These are phyloP conservation scores for Morus bassanus DNA, from an alignment of 2,797 vertebrate genomes.

Conservation along the genomic window DNA sequence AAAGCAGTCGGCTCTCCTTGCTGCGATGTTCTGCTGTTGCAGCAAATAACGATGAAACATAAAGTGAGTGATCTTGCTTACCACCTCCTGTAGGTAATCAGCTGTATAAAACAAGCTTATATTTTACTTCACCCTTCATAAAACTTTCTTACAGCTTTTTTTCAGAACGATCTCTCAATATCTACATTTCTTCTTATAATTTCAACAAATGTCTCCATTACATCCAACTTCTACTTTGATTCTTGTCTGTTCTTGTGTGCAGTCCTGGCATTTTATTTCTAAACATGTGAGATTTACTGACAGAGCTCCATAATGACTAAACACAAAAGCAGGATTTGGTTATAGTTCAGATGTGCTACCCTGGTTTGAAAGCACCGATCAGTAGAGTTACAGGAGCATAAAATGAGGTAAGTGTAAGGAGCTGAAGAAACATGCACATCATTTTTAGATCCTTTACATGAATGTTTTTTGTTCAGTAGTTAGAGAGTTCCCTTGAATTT, in stretches of 20 bases:
- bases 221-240: not conserved
- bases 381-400: not conserved
- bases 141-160: not conserved
- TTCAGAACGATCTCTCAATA: not conserved
- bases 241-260: not conserved
- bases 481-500: not conserved
- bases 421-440: not conserved
- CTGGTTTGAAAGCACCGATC: not conserved
- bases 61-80: not conserved
- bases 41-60: not conserved
- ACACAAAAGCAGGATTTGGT: not conserved
- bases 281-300: not conserved
- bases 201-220: not conserved
- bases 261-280: not conserved
- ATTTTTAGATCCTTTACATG: not conserved
- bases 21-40: not conserved
- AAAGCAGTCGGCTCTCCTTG: not conserved
- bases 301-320: not conserved
- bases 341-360: not conserved
- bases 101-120: not conserved
- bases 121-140: not conserved
- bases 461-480: not conserved
- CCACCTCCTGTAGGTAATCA: not conserved
- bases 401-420: slow-evolving; percentile 35
- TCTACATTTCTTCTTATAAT: not conserved